Conservation (phyloP, 1,140 invertebrate genomes). For the Brachionus paranguensis region DNA sequence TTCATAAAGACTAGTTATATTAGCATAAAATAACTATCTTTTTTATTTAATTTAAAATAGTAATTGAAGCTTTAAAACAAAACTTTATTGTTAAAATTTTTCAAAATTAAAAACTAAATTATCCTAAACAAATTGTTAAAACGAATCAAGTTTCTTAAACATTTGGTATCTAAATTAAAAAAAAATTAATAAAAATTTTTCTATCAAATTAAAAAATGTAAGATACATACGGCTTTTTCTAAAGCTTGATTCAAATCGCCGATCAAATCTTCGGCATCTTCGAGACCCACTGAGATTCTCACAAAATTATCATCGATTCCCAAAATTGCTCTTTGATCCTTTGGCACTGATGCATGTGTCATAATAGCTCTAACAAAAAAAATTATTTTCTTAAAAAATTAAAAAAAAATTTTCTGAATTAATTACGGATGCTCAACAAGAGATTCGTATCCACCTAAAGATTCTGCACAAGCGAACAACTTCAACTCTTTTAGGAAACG, state of each 20-base stretch:
- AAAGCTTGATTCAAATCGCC: constrained; percentile 76
- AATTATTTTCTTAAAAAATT: neutral
- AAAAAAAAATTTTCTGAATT: neutral
- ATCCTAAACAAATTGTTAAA: constrained; percentile 14
- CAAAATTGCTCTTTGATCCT: constrained; percentile 65
- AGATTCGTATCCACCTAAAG: constrained; percentile 89
- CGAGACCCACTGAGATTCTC: constrained; percentile 82
- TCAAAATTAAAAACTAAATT: neutral
- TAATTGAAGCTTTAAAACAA: neutral
- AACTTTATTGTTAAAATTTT: neutral
- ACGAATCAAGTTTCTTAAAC: neutral
- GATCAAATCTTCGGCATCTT: constrained; percentile 77
- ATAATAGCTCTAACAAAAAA: constrained; percentile 49
- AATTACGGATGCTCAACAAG: constrained; percentile 62
- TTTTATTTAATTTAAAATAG: too few relatives aligned
- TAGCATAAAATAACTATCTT: neutral
- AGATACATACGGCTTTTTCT: constrained; percentile 2
- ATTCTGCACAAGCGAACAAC: constrained; percentile 52
- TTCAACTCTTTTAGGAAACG: constrained; percentile 62
- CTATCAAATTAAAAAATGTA: neutral
- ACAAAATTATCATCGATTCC: constrained; percentile 81
- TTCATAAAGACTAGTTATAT: neutral
- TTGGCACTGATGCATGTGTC: constrained; percentile 59
- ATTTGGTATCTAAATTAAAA: neutral
- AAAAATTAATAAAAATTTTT: neutral